Base-by-base conservation (phyloP, 2,113 vertebrate species). In the Garra rufa region DNA sequence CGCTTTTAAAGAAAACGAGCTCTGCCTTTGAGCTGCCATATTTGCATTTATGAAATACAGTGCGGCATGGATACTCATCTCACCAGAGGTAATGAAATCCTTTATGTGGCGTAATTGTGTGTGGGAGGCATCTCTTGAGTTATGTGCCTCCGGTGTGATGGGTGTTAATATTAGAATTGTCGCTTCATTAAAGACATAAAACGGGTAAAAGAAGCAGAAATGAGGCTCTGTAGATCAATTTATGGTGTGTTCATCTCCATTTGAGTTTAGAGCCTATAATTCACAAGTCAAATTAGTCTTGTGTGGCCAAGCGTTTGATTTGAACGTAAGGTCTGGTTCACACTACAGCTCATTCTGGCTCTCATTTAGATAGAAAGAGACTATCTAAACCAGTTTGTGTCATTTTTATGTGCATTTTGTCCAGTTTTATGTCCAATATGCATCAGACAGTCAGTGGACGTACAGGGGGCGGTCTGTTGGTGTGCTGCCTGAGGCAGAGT, bases 31-130 rank as follows among this genome's bases (percentile, higher is more conserved):
- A 83, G 79, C 57, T 83, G 75, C 57, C 14, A 67, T 67, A 86
- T 90, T 89, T 88, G 83, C 85, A 57, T 91, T 88, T 76, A 88
- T 87, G 81, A 89, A 89, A 88, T 83, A 59, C 48, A 69, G 73
- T 85, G 79, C 55, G 46, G 41, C 65, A 28, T 88, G 81, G 87
- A 91, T 79, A 85, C 85, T 65, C 86, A 81, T 91, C 85, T 85
- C 87, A 86, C 83, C 85, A 63, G 44, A 73, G 59, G 83, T 91
- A 91, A 92, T 92, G 88, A 86, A 88, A 90, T 91, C 89, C 76
- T 89, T 90, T 80, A 88, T 86, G 74, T n/a, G 24, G 46, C 70
- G 43, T 88, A 85, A 90, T 91, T 88, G 87, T 84, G 82, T 63
- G 83, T 74, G 86, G 85, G 85, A 71, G 77, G 73, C 82, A 83